phyloP scores from a whole-genome alignment of 2,113 vertebrate genomes.

The Seriola dumerili region DNA sequence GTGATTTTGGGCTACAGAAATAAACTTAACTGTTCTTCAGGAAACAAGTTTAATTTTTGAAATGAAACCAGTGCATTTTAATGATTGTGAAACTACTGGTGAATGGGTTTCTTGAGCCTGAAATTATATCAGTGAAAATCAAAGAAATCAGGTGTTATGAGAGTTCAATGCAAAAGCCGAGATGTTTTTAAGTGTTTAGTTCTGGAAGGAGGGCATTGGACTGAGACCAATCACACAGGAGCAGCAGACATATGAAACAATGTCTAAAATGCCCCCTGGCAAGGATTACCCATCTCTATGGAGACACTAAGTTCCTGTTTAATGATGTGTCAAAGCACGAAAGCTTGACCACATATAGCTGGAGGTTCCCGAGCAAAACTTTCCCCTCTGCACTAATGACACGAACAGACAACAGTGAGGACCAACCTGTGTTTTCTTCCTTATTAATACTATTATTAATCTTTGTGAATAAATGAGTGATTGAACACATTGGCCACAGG shows the following conservation, averaged over 20 bases:
- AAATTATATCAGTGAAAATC: background rate
- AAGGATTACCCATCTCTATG: slow-evolving; percentile 52
- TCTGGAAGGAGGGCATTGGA: background rate
- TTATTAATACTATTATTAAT: too few relatives aligned
- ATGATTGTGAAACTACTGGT: background rate
- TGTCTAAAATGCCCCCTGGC: slow-evolving; percentile 35
- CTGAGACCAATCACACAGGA: background rate
- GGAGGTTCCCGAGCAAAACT: slow-evolving; percentile 28
- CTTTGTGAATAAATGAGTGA: background rate
- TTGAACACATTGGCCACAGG: background rate
- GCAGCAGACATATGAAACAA: slow-evolving; percentile 30
- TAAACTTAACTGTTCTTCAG: background rate
- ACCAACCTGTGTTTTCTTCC: too few relatives aligned
- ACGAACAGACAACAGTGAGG: background rate
- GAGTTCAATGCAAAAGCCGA: background rate
- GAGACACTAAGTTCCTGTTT: slow-evolving; percentile 58
- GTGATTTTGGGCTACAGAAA: background rate
- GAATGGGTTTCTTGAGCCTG: background rate
- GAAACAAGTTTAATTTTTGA: background rate
- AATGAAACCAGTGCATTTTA: background rate
- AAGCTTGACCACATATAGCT: slow-evolving; percentile 54
- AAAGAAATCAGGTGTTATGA: background rate
- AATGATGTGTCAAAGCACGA: slow-evolving; percentile 63
- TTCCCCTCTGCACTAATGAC: background rate
- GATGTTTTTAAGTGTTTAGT: background rate